These are phyloP conservation scores for Pelusios castaneus DNA, from an alignment of 2,113 vertebrate species.

Conservation along the genomic window DNA sequence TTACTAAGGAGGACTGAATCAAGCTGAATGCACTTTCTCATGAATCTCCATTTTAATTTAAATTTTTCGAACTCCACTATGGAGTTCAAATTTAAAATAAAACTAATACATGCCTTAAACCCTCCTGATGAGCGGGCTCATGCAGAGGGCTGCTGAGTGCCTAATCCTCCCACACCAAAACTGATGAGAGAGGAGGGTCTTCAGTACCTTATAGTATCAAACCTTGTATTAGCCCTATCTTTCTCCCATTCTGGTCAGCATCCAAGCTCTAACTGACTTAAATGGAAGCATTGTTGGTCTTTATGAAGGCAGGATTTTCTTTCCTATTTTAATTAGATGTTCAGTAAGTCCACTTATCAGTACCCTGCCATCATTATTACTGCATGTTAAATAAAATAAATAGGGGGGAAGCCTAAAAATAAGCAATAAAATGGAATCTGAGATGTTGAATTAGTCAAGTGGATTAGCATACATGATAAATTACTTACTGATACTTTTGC, in stretches of 20 bases:
- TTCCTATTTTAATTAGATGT: background rate
- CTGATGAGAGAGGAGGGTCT: background rate
- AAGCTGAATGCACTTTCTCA: background rate
- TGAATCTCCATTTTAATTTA: background rate
- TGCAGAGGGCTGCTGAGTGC: rapidly evolving
- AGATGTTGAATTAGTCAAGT: slow-evolving; percentile 50
- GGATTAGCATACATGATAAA: slow-evolving; percentile 33
- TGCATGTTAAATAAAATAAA: background rate
- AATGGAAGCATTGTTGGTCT: background rate
- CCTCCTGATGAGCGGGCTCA: background rate
- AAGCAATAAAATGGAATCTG: slow-evolving; percentile 41
- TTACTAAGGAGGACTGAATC: background rate
- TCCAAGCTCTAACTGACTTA: slow-evolving; percentile 11
- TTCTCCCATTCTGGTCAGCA: background rate
- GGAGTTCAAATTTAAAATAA: background rate
- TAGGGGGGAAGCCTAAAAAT: slow-evolving; percentile 24
- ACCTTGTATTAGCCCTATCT: background rate
- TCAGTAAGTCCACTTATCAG: background rate
- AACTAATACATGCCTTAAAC: background rate
- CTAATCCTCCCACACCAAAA: background rate
- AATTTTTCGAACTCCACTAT: rapidly evolving
- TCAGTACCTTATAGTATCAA: background rate
- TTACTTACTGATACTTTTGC: slow-evolving; percentile 26
- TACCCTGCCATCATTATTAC: background rate
- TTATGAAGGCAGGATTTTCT: background rate